Percentiles rank a stretch among this genome's conserved stretches.
phyloP scores from a whole-genome alignment of 2,888 invertebrate species.

The Dusona sp. region DNA sequence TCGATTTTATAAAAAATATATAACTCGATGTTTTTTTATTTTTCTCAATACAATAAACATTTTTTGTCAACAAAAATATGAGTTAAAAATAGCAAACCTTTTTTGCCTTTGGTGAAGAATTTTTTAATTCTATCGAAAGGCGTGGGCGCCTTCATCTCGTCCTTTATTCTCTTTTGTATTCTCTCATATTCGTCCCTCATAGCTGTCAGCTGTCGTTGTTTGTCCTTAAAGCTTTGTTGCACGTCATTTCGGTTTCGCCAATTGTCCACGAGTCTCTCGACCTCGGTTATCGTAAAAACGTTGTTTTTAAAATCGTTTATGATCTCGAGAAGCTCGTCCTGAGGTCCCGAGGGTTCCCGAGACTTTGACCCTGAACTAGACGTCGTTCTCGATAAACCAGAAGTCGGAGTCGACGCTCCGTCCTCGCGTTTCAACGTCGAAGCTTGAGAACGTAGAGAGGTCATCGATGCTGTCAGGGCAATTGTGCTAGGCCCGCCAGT shows the following conservation, averaged over 20 bases:
- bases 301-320: conserved; percentile 96
- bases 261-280: conserved; percentile 93
- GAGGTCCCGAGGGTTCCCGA: conserved; percentile 82
- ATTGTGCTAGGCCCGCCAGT: conserved; percentile 53
- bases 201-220: conserved; percentile 92
- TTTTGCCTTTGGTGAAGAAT: conserved; percentile 89
- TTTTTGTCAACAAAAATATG: background rate
- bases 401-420: conserved; percentile 55
- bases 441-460: conserved; percentile 57
- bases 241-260: conserved; percentile 96
- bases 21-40: too few relatives aligned
- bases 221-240: conserved; percentile 93
- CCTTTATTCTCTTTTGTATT: conserved; percentile 92
- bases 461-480: conserved; percentile 63
- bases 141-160: conserved; percentile 91
- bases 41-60: background rate
- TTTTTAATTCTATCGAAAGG: conserved; percentile 92
- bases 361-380: conserved; percentile 76
- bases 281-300: conserved; percentile 93
- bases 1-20: background rate
- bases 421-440: conserved; percentile 61
- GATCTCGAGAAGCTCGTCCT: conserved; percentile 94
- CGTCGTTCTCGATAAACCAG: conserved; percentile 69
- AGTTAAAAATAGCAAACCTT: conserved; percentile 72
- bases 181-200: conserved; percentile 93